Evolutionary conservation across 64 coral and sea anemone species (phyloP), one percentile per base, ranked within the genome.

Genomic region (Stylophora pistillata): DNA sequence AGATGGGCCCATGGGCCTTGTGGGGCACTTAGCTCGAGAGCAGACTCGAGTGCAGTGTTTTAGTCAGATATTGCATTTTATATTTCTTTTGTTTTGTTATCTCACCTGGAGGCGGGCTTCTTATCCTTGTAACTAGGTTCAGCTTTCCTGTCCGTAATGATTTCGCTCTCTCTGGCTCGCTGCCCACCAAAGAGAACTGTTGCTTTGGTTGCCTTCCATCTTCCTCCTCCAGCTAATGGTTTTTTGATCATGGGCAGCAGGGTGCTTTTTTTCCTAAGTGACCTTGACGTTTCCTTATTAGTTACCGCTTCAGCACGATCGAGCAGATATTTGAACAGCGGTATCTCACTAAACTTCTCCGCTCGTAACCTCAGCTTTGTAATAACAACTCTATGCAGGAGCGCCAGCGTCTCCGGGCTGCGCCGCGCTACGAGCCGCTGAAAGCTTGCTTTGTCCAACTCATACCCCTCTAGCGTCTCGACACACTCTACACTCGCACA

Each of bases 381-480:
- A 21, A 90, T 58, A 20, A 91, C 95, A 56, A 97, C 73, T 17
- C 60, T 18, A n/a, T 76, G 74, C 13, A 97, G 78, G 28, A 81
- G 58, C 25, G 78, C 72, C 4, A 97, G 69, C 15, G 91, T 97
- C 55, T 97, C 91, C 10, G 72, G 78, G 53, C 89, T 93, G 53
- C 89, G 82, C 29, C 86, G 92, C 1, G 86, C 58, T 58, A 93
- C 71, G 4, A 97, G 85, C 30, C 95, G 91, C 5, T 93, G 87
- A 62, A 97, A 97, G 68, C 74, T 97, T 15, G 77, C 72, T 75
- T 90, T 97, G 61, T 97, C 95, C 27, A 97, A 77, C 70, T 97
- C 95, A 16, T 93, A 97, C 32, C 88, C 79, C 31, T 97, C 87
- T 25, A 97, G 32, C 25, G 87, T 90, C 71, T 97, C 95, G 17